A percentile compares a stretch with the other conserved stretches of the same genome.
These are phyloP conservation scores for Muraenolepis orangiensis DNA, from an alignment of 2,797 vertebrate genomes.

Conservation along the genomic window DNA sequence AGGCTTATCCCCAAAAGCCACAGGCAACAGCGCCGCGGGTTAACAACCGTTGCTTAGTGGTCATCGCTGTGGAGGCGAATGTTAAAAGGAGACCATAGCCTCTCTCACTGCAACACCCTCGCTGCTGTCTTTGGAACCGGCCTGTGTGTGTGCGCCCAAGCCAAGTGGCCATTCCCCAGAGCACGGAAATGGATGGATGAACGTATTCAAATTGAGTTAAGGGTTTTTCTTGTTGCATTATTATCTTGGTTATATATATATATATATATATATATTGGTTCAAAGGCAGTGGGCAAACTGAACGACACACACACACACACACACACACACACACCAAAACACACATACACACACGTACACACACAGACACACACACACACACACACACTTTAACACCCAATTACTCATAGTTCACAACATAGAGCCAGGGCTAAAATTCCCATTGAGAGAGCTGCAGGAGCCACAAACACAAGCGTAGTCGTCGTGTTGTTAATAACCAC, in stretches of 20 bases:
- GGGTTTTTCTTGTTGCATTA: neutral
- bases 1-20: constrained; percentile 46
- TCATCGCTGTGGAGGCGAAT: constrained; percentile 1
- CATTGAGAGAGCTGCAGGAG: neutral
- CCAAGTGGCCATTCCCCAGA: neutral
- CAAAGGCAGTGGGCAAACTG: neutral
- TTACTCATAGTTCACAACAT: neutral
- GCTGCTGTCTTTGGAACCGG: neutral
- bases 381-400: neutral
- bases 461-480: neutral
- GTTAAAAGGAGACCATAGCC: neutral
- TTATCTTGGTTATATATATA: no score
- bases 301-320: neutral
- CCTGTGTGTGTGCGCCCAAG: neutral
- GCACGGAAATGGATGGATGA: neutral
- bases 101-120: neutral
- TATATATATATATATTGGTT: neutral
- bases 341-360: neutral
- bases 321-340: neutral
- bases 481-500: neutral
- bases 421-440: neutral
- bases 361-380: neutral
- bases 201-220: neutral
- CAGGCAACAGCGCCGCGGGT: constrained; percentile 41
- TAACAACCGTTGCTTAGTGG: constrained; percentile 13